Percentiles rank a stretch among this genome's conserved stretches.
Conservation (phyloP, 2,888 invertebrate genomes). For the Folsomia candida region DNA sequence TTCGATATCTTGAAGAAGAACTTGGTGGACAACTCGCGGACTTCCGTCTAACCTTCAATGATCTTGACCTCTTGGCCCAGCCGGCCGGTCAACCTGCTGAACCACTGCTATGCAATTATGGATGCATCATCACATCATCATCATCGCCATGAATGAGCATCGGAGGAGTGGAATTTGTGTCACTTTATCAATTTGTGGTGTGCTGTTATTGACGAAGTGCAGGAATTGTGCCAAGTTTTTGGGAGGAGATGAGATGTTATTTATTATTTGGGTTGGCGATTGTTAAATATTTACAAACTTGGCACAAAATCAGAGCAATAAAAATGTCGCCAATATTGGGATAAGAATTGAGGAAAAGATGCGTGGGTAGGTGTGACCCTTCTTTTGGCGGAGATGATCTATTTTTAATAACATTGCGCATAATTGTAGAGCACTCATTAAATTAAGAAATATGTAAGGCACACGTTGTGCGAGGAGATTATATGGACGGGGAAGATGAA, state of each 20-base stretch:
- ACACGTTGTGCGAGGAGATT: too few relatives aligned
- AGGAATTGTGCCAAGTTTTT: neutral
- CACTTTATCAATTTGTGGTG: neutral
- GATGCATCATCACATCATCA: neutral
- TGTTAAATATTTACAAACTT: neutral
- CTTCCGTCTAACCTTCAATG: constrained; percentile 47
- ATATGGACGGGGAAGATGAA: too few relatives aligned
- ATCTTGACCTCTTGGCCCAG: constrained; percentile 43
- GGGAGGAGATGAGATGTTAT: neutral
- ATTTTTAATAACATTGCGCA: neutral
- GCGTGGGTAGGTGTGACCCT: neutral
- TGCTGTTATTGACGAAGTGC: neutral
- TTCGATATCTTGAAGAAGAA: neutral
- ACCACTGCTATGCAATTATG: neutral
- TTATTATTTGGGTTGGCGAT: neutral
- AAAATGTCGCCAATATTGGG: too few relatives aligned
- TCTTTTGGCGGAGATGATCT: neutral
- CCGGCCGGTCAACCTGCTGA: constrained; percentile 5
- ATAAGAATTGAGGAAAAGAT: too few relatives aligned
- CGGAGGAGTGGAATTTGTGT: neutral
- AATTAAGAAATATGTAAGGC: neutral
- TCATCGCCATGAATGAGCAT: too few relatives aligned
- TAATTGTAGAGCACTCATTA: neutral
- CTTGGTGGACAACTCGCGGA: neutral
- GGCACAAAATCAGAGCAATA: neutral